Conservation (phyloP, 2,888 invertebrate species). For the Drosophila anomelani region DNA sequence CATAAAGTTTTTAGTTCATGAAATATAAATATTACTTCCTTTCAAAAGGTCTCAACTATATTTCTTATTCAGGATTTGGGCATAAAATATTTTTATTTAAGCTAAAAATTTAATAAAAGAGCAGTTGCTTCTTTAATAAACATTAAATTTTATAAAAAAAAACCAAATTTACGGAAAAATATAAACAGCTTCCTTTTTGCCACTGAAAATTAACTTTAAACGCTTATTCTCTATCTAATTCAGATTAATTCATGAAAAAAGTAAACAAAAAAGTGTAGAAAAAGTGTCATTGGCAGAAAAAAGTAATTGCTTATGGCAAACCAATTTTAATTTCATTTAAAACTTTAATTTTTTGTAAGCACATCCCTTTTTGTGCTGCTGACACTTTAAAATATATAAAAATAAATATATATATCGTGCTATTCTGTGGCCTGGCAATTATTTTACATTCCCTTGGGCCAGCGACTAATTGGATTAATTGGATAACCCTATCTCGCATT, state of each 20-base stretch:
- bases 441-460: slow-evolving; percentile 16
- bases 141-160: background rate
- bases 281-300: background rate
- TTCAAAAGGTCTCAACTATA: background rate
- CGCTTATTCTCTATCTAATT: background rate
- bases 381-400: background rate
- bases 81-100: background rate
- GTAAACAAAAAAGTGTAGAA: background rate
- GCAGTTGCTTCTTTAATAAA: too few species aligned
- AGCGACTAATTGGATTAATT: slow-evolving; percentile 36
- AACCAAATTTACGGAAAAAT: too few species aligned
- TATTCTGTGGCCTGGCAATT: slow-evolving; percentile 6
- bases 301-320: background rate
- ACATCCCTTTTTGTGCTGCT: background rate
- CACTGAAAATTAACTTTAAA: background rate
- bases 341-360: background rate
- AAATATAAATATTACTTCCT: slow-evolving; percentile 1
- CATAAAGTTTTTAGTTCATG: slow-evolving; percentile 1
- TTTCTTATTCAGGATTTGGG: background rate
- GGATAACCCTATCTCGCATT: slow-evolving; percentile 28
- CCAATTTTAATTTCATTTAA: slow-evolving; percentile 7
- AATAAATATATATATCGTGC: background rate
- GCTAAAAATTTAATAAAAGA: background rate
- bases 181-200: background rate
- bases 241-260: background rate